Evolutionary conservation across 2,888 invertebrate genomes (phyloP).

Genomic region (Aphodius sticticus): DNA sequence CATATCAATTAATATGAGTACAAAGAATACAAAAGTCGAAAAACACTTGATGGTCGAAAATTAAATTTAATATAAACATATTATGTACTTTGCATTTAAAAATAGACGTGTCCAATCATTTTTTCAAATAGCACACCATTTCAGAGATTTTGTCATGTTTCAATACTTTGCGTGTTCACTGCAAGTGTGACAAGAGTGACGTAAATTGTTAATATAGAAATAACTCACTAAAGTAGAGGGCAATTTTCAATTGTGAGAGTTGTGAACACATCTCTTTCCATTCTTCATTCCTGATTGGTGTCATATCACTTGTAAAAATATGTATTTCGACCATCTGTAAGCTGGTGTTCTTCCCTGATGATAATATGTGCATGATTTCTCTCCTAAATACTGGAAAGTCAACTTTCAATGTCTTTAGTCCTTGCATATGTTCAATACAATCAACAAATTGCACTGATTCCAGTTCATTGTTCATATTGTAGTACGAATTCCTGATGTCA

Average conservation of each 20-base stretch:
- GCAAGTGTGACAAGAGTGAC: no score
- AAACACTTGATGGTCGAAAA: no score
- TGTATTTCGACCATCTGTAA: slow-evolving; percentile 57
- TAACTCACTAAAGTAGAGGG: slow-evolving; percentile 48
- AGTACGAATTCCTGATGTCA: slow-evolving; percentile 60
- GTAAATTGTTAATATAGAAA: neutral
- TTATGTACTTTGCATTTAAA: no score
- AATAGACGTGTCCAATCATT: no score
- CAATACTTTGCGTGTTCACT: no score
- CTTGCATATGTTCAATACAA: slow-evolving; percentile 56
- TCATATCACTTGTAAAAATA: slow-evolving; percentile 58
- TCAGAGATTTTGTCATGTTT: no score
- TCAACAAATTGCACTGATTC: slow-evolving; percentile 46
- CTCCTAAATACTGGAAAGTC: slow-evolving; percentile 62
- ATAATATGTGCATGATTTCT: slow-evolving; percentile 57
- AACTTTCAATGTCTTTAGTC: slow-evolving; percentile 57
- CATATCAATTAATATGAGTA: no score
- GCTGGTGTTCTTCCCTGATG: slow-evolving; percentile 54
- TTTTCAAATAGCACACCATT: no score
- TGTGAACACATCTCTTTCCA: slow-evolving; percentile 58
- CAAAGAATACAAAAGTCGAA: no score
- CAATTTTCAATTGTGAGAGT: slow-evolving; percentile 59
- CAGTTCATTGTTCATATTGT: slow-evolving; percentile 56
- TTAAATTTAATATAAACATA: no score
- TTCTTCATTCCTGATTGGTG: slow-evolving; percentile 56